phyloP scores from a whole-genome alignment of 2,888 invertebrate species.

The Microplitis deprimator region DNA sequence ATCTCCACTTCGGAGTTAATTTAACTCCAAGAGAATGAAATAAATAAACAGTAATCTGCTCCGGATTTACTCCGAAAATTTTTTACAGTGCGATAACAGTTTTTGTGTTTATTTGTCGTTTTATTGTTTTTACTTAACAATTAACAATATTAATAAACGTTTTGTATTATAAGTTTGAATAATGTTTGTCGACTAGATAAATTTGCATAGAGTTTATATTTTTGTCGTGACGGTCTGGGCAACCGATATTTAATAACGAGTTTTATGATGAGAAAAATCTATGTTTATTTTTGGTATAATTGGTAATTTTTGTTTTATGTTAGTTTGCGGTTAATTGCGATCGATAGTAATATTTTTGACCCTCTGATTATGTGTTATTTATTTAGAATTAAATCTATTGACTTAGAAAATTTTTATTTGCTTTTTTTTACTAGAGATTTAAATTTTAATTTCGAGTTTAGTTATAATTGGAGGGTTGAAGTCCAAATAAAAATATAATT shows the following conservation, averaged over 20 bases:
- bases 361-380: not conserved
- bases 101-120: constrained; percentile 9
- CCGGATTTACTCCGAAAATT: too few relatives aligned
- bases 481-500: not conserved
- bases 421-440: not conserved
- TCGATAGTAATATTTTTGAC: not conserved
- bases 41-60: too few relatives aligned
- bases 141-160: constrained; percentile 46
- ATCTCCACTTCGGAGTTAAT: too few relatives aligned
- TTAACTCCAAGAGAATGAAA: too few relatives aligned
- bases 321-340: constrained; percentile 10
- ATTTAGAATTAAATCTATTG: too few relatives aligned
- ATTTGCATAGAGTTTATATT: constrained; percentile 43
- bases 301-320: constrained; percentile 19
- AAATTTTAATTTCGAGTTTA: not conserved
- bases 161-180: constrained; percentile 46
- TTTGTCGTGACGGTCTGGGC: constrained; percentile 24
- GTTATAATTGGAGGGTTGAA: not conserved
- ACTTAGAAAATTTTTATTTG: not conserved
- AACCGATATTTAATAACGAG: constrained; percentile 44
- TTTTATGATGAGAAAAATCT: constrained; percentile 6
- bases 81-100: not conserved
- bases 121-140: constrained; percentile 21
- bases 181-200: constrained; percentile 35
- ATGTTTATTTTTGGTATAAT: constrained; percentile 10